phyloP scores from a whole-genome alignment of 2,888 invertebrate species.

The Cepaea hortensis region DNA sequence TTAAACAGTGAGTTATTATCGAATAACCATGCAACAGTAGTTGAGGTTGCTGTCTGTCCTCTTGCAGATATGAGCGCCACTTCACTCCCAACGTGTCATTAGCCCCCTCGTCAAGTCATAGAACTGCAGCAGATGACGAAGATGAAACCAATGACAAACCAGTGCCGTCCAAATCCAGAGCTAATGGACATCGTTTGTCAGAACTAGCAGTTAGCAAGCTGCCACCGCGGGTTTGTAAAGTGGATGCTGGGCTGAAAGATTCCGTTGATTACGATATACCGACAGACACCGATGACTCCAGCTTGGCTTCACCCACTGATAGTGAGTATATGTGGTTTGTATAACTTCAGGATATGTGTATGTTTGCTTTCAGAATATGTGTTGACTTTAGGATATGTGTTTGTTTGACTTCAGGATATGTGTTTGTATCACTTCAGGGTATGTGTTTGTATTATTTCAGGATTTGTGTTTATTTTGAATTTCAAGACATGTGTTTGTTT shows the following conservation, averaged over 20 bases:
- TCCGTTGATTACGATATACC: conserved; percentile 82
- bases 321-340: conserved; percentile 54
- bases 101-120: conserved; percentile 80
- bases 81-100: conserved; percentile 94
- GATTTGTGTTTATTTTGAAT: too few species aligned
- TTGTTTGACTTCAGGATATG: too few species aligned
- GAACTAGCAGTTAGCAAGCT: neutral
- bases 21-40: neutral
- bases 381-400: too few species aligned
- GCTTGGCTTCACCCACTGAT: conserved; percentile 61
- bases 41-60: neutral
- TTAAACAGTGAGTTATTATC: neutral
- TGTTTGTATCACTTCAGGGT: too few species aligned
- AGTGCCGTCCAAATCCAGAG: neutral
- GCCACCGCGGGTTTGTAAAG: neutral
- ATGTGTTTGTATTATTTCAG: too few species aligned
- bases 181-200: neutral
- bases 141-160: conserved; percentile 57
- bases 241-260: neutral
- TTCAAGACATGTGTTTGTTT: too few species aligned
- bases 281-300: conserved; percentile 84
- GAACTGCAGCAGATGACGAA: conserved; percentile 61
- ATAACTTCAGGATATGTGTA: neutral
- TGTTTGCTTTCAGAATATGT: too few species aligned
- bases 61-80: conserved; percentile 84